Evolutionary conservation across 2,113 vertebrate species (phyloP), one percentile per base, ranked within the genome.

Genomic region (Acanthisitta chloris): DNA sequence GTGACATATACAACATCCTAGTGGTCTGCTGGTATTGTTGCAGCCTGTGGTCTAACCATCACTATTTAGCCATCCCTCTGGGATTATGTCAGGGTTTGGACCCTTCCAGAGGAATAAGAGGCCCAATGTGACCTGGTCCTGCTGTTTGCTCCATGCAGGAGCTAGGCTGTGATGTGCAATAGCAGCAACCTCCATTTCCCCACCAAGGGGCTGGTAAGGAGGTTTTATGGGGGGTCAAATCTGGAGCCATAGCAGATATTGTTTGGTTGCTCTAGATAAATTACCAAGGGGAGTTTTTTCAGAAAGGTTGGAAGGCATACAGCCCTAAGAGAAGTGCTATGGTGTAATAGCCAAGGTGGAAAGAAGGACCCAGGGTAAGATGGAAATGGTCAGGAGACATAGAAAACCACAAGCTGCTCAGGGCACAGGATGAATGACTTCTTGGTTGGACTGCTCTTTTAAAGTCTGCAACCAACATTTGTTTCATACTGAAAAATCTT

Each of bases 1-100:
- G 9, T 26, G 69, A 10, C 7, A 1, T 8, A 18, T 17, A 21
- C 61, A 51, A 2, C 10, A 16, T 82, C 54, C 14, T 33, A 6
- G 24, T 81, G 42, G 40, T n/a, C 49, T 67, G 45, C 52, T 71
- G 33, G 31, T 36, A 25, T 58, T 78, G 70, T 65, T 71, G 23
- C 48, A 78, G 31, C 0, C 0, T 42, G 38, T 20, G 70, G 29
- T 55, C 26, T 72, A 73, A 34, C 38, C 24, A 19, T 1, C n/a
- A n/a, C 20, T 45, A 5, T 8, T 38, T 21, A 52, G 10, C 55
- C 31, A 34, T 19, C 5, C 26, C 38, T 8, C 31, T 57, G 31
- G 54, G 45, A 28, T 74, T 62, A 6, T 34, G 28, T 26, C n/a
- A 55, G 21, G 38, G 10, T 70, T 84, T 78, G 19, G 25, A 26